These are phyloP conservation scores for Corythoichthys haematopterus DNA, from an alignment of 2,113 vertebrate genomes.

Conservation along the genomic window DNA sequence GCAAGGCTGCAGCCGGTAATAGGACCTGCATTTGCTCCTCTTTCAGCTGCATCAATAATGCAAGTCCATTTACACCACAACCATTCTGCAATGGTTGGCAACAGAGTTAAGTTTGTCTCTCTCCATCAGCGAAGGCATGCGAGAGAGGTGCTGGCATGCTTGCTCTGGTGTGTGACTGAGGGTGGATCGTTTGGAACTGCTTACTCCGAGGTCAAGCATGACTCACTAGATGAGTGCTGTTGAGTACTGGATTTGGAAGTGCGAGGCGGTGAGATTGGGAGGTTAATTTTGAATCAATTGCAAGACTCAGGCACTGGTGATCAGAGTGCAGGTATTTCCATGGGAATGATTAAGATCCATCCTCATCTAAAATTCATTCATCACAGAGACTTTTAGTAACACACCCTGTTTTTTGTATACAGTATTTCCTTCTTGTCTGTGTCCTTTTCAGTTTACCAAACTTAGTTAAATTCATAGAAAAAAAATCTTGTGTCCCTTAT, in stretches of 20 bases:
- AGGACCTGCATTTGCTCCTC: conserved; percentile 39
- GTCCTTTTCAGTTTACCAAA: conserved; percentile 21
- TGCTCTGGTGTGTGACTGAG: conserved; percentile 14
- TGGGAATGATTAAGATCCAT: conserved; percentile 6
- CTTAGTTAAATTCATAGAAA: conserved; percentile 3
- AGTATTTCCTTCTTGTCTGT: conserved; percentile 22
- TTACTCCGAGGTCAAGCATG: conserved; percentile 48
- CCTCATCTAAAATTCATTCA: conserved; percentile 14
- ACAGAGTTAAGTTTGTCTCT: conserved; percentile 30
- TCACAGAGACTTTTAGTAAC: conserved; percentile 17
- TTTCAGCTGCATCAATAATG: conserved; percentile 57
- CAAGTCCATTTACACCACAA: conserved; percentile 51
- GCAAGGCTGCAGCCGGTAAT: conserved; percentile 36
- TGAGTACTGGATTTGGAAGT: conserved; percentile 35
- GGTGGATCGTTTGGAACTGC: conserved; percentile 35
- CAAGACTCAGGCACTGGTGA: conserved; percentile 18
- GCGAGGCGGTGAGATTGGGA: conserved; percentile 29
- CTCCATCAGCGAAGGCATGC: conserved; percentile 35
- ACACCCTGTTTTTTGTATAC: background rate
- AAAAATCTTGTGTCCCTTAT: conserved; percentile 46
- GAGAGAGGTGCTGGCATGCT: conserved; percentile 6
- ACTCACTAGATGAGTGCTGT: conserved; percentile 46
- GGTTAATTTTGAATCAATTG: conserved; percentile 42
- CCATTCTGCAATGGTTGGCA: conserved; percentile 31
- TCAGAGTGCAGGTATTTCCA: background rate